Conservation (phyloP, 2,113 vertebrate species). For the Hippocampus zosterae region DNA sequence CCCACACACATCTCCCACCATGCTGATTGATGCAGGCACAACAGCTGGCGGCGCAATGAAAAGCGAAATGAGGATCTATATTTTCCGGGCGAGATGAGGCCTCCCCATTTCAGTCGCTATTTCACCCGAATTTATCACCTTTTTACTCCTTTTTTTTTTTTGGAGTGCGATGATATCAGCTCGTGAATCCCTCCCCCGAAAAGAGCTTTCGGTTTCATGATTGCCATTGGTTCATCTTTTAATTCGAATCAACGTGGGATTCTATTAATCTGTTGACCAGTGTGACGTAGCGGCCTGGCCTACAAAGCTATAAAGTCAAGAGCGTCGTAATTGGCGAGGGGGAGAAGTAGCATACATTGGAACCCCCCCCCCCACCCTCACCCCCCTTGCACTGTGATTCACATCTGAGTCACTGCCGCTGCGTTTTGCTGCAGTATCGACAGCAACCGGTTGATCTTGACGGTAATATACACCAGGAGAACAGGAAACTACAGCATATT, state of each 20-base stretch:
- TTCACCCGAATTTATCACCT: slow-evolving; percentile 32
- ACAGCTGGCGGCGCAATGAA: slow-evolving; percentile 59
- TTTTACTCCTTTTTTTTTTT: slow-evolving; percentile 16
- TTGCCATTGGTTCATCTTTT: background rate
- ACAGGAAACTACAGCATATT: slow-evolving; percentile 44
- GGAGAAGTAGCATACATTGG: slow-evolving; percentile 17
- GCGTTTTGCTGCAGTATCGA: slow-evolving; percentile 82
- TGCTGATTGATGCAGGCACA: slow-evolving; percentile 55
- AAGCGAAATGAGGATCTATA: slow-evolving; percentile 54
- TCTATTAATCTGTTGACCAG: slow-evolving; percentile 21
- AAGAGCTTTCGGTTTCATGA: slow-evolving; percentile 18
- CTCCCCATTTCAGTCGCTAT: slow-evolving; percentile 22
- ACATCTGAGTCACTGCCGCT: slow-evolving; percentile 67
- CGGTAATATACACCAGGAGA: slow-evolving; percentile 58
- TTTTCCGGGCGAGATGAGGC: slow-evolving; percentile 34
- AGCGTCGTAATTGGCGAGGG: background rate
- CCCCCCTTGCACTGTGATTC: slow-evolving; percentile 51
- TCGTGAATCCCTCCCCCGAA: slow-evolving; percentile 12
- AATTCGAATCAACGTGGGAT: background rate
- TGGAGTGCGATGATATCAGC: slow-evolving; percentile 8
- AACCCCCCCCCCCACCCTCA: slow-evolving; percentile 21
- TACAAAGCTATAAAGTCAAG: slow-evolving; percentile 1
- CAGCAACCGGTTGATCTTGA: slow-evolving; percentile 73
- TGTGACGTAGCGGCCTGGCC: slow-evolving; percentile 22
- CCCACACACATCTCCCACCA: background rate